Evolutionary conservation across 2,797 vertebrate species (phyloP).

Genomic region (Neosalanx taihuensis): DNA sequence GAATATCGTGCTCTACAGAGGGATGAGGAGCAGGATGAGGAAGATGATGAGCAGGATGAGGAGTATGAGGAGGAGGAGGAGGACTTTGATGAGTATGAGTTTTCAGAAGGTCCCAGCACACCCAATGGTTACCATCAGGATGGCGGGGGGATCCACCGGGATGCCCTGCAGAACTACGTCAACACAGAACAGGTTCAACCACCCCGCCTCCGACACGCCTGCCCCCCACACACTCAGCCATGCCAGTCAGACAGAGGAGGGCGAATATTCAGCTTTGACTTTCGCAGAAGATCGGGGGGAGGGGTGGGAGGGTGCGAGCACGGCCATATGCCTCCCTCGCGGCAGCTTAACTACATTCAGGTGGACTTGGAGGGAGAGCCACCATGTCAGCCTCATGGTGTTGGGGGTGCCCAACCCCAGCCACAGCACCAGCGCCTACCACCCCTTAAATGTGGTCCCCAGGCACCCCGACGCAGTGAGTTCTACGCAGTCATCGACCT

Average conservation of each 20-base stretch:
- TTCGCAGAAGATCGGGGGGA: constrained; percentile 75
- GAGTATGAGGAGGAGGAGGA: constrained; percentile 76
- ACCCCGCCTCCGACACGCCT: constrained; percentile 69
- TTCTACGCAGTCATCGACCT: constrained; percentile 97
- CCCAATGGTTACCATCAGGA: constrained; percentile 88
- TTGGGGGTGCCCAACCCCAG: constrained; percentile 50
- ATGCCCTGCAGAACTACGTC: constrained; percentile 88
- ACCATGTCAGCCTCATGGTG: constrained; percentile 66
- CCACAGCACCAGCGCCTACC: constrained; percentile 66
- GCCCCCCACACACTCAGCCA: constrained; percentile 71
- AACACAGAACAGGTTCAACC: constrained; percentile 75
- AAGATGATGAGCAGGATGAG: constrained; percentile 69
- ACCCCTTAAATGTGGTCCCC: constrained; percentile 70
- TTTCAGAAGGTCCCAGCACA: constrained; percentile 78
- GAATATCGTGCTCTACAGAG: constrained; percentile 84
- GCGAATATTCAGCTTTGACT: constrained; percentile 91
- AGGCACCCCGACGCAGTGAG: constrained; percentile 79
- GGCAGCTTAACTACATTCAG: constrained; percentile 99
- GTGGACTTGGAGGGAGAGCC: constrained; percentile 89
- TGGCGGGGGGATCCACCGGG: constrained; percentile 80
- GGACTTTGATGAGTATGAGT: constrained; percentile 79
- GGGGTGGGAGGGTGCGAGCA: constrained; percentile 73
- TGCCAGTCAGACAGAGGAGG: constrained; percentile 71
- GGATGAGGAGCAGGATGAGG: constrained; percentile 70
- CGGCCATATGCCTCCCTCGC: constrained; percentile 70